Evolutionary conservation across 2,113 vertebrate genomes (phyloP).

Genomic region (Scomber scombrus): DNA sequence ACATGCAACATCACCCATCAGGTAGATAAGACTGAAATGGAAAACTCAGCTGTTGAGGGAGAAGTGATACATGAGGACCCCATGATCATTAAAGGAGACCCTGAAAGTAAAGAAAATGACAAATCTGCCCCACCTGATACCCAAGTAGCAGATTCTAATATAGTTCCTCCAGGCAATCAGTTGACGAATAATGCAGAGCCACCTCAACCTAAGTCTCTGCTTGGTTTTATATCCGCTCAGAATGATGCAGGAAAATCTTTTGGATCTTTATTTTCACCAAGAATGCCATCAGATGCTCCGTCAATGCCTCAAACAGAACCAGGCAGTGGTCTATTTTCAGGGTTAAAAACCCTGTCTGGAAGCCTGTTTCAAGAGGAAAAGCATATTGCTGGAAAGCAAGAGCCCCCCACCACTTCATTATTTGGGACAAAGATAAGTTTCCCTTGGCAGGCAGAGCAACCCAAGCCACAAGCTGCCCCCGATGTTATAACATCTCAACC

Average conservation of each 20-base stretch:
- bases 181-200: conserved; percentile 62
- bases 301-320: conserved; percentile 74
- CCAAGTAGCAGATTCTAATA: conserved; percentile 9
- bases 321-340: conserved; percentile 86
- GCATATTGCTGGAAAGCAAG: conserved; percentile 67
- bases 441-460: conserved; percentile 84
- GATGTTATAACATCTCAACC: conserved; percentile 77
- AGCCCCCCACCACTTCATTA: conserved; percentile 76
- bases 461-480: conserved; percentile 70
- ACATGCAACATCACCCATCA: conserved; percentile 26
- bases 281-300: conserved; percentile 63
- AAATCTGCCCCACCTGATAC: conserved; percentile 51
- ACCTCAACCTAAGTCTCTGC: conserved; percentile 76
- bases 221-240: conserved; percentile 86
- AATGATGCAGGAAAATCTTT: conserved; percentile 85
- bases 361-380: conserved; percentile 90
- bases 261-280: conserved; percentile 90
- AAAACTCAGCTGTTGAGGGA: conserved; percentile 32
- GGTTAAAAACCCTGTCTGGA: conserved; percentile 90
- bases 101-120: conserved; percentile 54
- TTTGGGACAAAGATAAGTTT: conserved; percentile 90
- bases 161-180: conserved; percentile 32
- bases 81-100: conserved; percentile 59
- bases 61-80: conserved; percentile 68
- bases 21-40: conserved; percentile 46